Conservation (phyloP, 2,797 vertebrate genomes). For the Alfaro cultratus region DNA sequence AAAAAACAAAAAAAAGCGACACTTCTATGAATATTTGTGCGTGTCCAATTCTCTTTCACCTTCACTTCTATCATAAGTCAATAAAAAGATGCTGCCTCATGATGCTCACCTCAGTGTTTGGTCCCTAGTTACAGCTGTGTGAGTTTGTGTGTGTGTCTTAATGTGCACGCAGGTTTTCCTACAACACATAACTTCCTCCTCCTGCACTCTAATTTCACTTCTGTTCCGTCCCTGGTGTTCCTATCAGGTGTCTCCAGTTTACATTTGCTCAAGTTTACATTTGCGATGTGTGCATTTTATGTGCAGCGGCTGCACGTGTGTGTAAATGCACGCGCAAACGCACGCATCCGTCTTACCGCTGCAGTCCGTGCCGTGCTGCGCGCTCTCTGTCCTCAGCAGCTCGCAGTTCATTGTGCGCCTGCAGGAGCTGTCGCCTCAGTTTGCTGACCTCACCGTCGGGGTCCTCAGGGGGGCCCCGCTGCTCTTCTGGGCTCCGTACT, state of each 20-base stretch:
- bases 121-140: slow-evolving; percentile 25
- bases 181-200: slow-evolving; percentile 20
- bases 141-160: not conserved
- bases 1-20: slow-evolving; percentile 7
- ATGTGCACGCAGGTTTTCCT: not conserved
- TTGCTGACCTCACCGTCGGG: slow-evolving; percentile 83
- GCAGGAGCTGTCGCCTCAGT: slow-evolving; percentile 88
- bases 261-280: slow-evolving; percentile 6
- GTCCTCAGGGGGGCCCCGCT: slow-evolving; percentile 76
- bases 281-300: not conserved
- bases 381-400: slow-evolving; percentile 83
- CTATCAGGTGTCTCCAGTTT: not conserved
- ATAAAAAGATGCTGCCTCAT: slow-evolving; percentile 47
- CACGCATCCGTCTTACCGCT: slow-evolving; percentile 80
- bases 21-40: slow-evolving; percentile 16
- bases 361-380: slow-evolving; percentile 81
- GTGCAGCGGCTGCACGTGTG: not conserved
- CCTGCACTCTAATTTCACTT: slow-evolving; percentile 43
- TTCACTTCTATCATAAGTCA: slow-evolving; percentile 46
- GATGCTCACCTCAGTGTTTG: slow-evolving; percentile 30
- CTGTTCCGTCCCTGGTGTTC: slow-evolving; percentile 9
- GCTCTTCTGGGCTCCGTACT: slow-evolving; percentile 82
- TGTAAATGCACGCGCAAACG: not conserved
- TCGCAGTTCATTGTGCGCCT: slow-evolving; percentile 84
- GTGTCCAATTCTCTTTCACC: slow-evolving; percentile 40